phyloP scores from a whole-genome alignment of 2,888 invertebrate genomes.

The Acanthosepion lycidas region DNA sequence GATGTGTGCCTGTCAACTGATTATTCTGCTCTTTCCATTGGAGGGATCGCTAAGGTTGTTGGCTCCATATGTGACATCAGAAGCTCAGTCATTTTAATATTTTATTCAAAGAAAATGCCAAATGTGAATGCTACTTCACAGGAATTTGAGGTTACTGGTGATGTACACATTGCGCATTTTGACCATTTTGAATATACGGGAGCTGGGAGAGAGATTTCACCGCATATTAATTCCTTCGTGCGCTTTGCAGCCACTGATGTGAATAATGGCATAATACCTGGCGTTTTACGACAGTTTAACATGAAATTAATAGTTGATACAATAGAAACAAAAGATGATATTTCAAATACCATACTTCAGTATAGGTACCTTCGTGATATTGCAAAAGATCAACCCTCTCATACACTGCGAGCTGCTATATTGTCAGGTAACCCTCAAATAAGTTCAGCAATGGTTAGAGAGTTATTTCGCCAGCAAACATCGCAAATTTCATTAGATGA shows the following conservation, averaged over 20 bases:
- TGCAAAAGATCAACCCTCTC: not conserved
- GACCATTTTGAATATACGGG: conserved; percentile 52
- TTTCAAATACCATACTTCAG: not conserved
- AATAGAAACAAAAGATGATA: not conserved
- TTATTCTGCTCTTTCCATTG: not conserved
- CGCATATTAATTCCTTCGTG: conserved; percentile 54
- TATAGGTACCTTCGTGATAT: not conserved
- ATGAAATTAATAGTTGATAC: not conserved
- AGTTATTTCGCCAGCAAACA: not conserved
- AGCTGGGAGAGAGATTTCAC: conserved; percentile 53
- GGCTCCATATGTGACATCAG: not conserved
- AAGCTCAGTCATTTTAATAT: not conserved
- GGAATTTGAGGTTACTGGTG: conserved; percentile 48
- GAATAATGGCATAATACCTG: conserved; percentile 50
- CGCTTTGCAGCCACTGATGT: conserved; percentile 56
- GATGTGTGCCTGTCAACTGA: not conserved
- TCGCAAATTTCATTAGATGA: not conserved
- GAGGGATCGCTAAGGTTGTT: not conserved
- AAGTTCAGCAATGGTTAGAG: not conserved
- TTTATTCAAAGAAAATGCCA: not conserved
- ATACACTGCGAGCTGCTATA: not conserved
- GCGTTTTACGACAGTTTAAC: conserved; percentile 47
- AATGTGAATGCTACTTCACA: not conserved
- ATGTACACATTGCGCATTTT: conserved; percentile 57
- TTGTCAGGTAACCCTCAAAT: not conserved